Conservation (phyloP, 1,140 invertebrate genomes). For the Semibalanus balanoides region DNA sequence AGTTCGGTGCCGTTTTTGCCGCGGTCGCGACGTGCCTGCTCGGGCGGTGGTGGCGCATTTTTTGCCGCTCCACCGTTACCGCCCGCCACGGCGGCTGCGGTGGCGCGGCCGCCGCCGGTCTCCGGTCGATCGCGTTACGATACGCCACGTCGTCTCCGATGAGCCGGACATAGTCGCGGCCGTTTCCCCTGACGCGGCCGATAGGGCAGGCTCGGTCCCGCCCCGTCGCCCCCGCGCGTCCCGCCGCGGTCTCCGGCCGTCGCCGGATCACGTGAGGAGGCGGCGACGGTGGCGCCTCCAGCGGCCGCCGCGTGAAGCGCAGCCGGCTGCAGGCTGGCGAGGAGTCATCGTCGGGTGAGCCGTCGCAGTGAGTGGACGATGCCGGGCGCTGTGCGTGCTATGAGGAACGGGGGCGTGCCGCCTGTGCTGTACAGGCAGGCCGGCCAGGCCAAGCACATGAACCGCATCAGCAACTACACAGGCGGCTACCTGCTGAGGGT, state of each 20-base stretch:
- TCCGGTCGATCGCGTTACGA: not conserved
- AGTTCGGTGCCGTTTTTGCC: not conserved
- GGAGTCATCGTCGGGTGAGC: not conserved
- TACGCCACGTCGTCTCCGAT: not conserved
- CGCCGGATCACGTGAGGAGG: not conserved
- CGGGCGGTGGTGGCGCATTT: not conserved
- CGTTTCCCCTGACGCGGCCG: not conserved
- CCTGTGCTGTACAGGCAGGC: not conserved
- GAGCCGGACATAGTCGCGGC: no score
- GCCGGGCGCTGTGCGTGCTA: not conserved
- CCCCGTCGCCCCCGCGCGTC: no score
- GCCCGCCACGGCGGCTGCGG: no score
- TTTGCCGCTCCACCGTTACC: not conserved
- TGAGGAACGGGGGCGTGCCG: not conserved
- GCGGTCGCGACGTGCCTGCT: no score
- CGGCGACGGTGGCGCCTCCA: not conserved
- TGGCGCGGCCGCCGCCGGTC: no score
- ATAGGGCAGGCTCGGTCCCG: not conserved
- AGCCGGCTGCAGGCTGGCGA: not conserved
- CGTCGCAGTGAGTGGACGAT: not conserved
- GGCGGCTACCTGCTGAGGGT: not conserved
- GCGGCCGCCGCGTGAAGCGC: not conserved
- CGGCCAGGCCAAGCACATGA: not conserved
- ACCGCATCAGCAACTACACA: not conserved
- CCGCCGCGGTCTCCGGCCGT: no score